Evolutionary conservation across 2,888 invertebrate genomes (phyloP), one percentile per base, ranked within the genome.

Genomic region (Nezara viridula): DNA sequence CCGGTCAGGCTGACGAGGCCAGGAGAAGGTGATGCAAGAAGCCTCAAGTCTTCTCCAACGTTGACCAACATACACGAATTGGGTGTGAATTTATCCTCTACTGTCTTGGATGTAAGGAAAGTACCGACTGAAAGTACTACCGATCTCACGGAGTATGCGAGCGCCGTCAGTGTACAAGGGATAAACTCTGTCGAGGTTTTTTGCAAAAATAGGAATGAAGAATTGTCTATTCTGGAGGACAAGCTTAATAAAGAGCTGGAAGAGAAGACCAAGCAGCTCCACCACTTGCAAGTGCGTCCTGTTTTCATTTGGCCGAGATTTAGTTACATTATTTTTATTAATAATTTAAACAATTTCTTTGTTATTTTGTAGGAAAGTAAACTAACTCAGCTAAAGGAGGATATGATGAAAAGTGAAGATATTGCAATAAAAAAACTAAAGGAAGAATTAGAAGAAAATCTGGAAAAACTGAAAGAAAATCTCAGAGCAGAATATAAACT

Each of bases 331-430:
- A 86, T 60, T 2, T 37, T 93, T 12, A 93, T 93, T 91, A 92
- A 0, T 77, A 21, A 77, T 21, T n/a, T 85, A 55, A 55, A 24
- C 21, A 40, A 32, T 60, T 14, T 60, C 44, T 21, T 89, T 77
- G 47, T 89, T 86, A 88, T 86, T 88, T 86, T 60, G 0, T 27
- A 91, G 91, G 89, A 89, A 73, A 89, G 92, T 92, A 91, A 92
- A 52, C 90, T 92, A 44, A 92, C 92, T 90, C 92, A 93, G 24
- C 93, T 93, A 89, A 93, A 93, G 0, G 94, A 93, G 14, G 93
- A 93, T 88, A 93, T 93, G 0, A 93, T 92, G 92, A 92, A 85
- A 91, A 91, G 40, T 92, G 91, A 91, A 66, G 90, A 90, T 49
- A 66, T 90, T 24, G 91, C 90, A 88, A 91, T 89, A 86, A 91